Evolutionary conservation across 1,140 invertebrate genomes (phyloP), one percentile per base, ranked within the genome.

Genomic region (Ceratosolen fusciceps): DNA sequence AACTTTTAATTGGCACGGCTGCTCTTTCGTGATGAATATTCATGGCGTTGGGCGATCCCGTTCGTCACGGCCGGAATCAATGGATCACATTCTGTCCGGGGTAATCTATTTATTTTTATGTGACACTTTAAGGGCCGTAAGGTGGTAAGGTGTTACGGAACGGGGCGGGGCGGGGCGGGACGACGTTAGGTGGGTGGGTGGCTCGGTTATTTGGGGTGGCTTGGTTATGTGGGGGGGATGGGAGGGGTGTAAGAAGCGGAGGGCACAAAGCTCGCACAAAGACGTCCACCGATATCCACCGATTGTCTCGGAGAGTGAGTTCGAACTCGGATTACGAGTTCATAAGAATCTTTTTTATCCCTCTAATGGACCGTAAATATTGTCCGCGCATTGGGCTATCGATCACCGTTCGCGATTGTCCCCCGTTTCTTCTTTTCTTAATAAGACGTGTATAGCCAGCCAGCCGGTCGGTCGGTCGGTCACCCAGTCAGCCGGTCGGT

Each of bases 21-120:
- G n/a, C n/a, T n/a, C n/a, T n/a, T n/a, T 65, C 60, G 5, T 14
- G 60, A 37, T 65, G 60, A 37, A n/a, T 65, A 65, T 37, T 37
- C 60, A 65, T 65, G 34, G 4, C 37, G 37, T 65, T 37, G 31
- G 26, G 31, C 37, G 37, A 37, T 65, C 26, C 37, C 21, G 16
- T 65, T 65, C 9, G 4, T 37, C 21, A 31, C 16, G n/a, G 34
- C 4, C 16, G 2, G 19, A 65, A 37, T 65, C 60, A 37, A 37
- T 65, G 34, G 60, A n/a, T 37, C 19, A n/a, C n/a, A 65, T 37
- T 65, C 19, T 37, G n/a, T 37, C 60, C 14, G 37, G 31, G 14
- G 60, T 65, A 65, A 65, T 37, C 37, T 65, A 37, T 65, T 65
- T 37, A 65, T 65, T 65, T n/a, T 65, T 65, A 31, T 65, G 34